Conservation (phyloP, 2,888 invertebrate genomes). For the Neuroscelio doddi region DNA sequence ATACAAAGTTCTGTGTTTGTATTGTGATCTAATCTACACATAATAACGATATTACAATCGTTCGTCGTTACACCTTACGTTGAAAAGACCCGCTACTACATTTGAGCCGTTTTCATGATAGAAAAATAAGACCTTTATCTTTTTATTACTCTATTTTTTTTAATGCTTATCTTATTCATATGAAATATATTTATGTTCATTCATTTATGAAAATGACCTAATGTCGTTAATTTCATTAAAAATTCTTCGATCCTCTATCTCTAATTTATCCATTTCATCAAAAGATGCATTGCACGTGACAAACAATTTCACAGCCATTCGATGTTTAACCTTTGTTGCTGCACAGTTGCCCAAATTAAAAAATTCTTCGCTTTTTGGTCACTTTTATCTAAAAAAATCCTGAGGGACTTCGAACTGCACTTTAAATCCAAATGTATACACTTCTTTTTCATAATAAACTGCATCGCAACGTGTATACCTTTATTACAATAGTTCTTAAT, state of each 20-base stretch:
- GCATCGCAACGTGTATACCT: conserved; percentile 7
- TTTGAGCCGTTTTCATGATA: conserved; percentile 49
- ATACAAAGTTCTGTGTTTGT: conserved; percentile 4
- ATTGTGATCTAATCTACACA: conserved; percentile 7
- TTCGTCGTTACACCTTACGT: conserved; percentile 20
- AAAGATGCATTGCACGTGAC: conserved; percentile 23
- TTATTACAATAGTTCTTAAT: not conserved
- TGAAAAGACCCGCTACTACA: conserved; percentile 16
- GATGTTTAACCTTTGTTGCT: conserved; percentile 31
- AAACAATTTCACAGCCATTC: conserved; percentile 36
- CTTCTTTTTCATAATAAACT: conserved; percentile 6
- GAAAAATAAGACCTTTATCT: conserved; percentile 56
- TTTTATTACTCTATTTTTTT: conserved; percentile 21
- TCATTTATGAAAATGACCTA: conserved; percentile 19
- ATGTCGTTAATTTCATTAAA: conserved; percentile 19
- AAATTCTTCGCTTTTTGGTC: conserved; percentile 1
- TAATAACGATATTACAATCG: conserved; percentile 28
- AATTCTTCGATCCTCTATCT: conserved; percentile 15
- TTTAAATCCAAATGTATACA: conserved; percentile 1
- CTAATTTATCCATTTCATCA: conserved; percentile 17
- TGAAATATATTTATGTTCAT: conserved; percentile 32
- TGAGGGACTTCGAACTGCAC: conserved; percentile 2
- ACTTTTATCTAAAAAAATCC: no score
- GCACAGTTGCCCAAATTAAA: conserved; percentile 11
- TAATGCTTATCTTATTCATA: conserved; percentile 13